Percentiles rank a stretch among this genome's conserved stretches.
These are phyloP conservation scores for Sebastes flavidus DNA, from an alignment of 2,797 vertebrate species.

Conservation along the genomic window DNA sequence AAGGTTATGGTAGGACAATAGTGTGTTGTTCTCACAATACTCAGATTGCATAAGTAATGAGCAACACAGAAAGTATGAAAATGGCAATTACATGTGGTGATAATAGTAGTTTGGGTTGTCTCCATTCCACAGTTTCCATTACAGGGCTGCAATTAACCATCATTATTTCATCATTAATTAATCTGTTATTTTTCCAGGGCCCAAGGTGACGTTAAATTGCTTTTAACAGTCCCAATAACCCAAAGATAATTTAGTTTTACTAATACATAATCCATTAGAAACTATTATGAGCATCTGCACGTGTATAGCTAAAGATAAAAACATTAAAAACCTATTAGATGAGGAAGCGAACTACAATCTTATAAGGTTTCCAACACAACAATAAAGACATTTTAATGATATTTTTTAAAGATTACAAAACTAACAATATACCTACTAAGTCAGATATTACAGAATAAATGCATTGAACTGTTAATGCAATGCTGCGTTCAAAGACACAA, in stretches of 20 bases:
- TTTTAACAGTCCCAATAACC: not conserved
- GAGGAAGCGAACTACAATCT: not conserved
- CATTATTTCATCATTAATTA: not conserved
- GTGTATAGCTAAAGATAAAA: not conserved
- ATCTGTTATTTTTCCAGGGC: not conserved
- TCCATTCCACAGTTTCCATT: not conserved
- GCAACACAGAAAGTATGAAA: not conserved
- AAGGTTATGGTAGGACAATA: constrained; percentile 24
- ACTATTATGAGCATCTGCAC: not conserved
- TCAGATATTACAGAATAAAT: not conserved
- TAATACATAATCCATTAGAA: not conserved
- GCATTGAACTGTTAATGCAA: not conserved
- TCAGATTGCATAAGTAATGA: not conserved
- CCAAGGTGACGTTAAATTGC: not conserved
- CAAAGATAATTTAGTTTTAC: not conserved
- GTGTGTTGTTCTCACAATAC: not conserved
- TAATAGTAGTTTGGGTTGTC: constrained; percentile 25
- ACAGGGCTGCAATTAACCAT: not conserved
- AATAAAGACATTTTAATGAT: not conserved
- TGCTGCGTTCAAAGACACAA: not conserved
- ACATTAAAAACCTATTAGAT: not conserved
- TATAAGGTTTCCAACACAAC: not conserved
- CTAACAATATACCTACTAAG: not conserved
- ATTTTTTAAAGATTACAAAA: not conserved
- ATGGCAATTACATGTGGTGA: constrained; percentile 17